Conservation (phyloP, 1,140 invertebrate species). For the Tribolium madens region DNA sequence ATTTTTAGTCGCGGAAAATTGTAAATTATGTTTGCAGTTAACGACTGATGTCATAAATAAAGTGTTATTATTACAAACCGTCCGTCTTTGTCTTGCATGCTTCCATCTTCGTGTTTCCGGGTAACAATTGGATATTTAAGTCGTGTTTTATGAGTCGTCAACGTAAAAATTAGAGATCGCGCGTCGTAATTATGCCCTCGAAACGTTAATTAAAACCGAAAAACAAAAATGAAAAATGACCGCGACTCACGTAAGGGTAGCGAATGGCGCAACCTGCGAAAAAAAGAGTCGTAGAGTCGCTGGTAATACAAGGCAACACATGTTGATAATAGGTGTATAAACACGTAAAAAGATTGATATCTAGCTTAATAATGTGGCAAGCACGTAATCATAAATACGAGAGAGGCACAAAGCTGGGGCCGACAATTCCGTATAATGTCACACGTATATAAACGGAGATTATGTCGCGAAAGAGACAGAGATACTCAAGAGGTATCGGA, state of each 20-base stretch:
- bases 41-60: no score
- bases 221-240: conserved; percentile 27
- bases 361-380: conserved; percentile 50
- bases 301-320: conserved; percentile 41
- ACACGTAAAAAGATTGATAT: conserved; percentile 55
- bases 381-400: conserved; percentile 50
- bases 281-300: background rate
- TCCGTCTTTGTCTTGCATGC: no score
- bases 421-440: conserved; percentile 47
- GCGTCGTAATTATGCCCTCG: conserved; percentile 16
- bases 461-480: conserved; percentile 7
- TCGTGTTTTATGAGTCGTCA: conserved; percentile 17
- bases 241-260: background rate
- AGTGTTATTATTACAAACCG: no score
- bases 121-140: background rate
- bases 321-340: conserved; percentile 53
- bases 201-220: conserved; percentile 34
- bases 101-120: background rate
- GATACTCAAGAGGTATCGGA: conserved; percentile 19
- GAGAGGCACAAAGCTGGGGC: conserved; percentile 42
- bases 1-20: no score
- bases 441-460: conserved; percentile 41
- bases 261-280: background rate
- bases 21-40: no score
- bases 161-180: conserved; percentile 27